phyloP scores from a whole-genome alignment of 2,797 vertebrate species.

The Leptoclinus maculatus region DNA sequence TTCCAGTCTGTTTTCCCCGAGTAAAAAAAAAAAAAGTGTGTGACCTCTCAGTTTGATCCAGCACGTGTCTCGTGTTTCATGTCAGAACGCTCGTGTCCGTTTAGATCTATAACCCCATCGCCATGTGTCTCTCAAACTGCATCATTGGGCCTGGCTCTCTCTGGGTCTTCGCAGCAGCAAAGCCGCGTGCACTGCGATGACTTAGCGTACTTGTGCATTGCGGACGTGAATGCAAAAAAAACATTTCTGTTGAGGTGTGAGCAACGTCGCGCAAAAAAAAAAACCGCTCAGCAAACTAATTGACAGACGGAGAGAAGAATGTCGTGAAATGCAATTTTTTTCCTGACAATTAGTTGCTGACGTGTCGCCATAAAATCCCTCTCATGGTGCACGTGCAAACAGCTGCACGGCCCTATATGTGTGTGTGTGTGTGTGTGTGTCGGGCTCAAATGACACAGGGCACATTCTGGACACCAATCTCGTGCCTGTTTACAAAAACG shows the following conservation, averaged over 20 bases:
- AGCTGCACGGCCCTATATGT: neutral
- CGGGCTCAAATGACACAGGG: constrained; percentile 39
- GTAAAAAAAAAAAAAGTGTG: neutral
- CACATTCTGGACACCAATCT: constrained; percentile 24
- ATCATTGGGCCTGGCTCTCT: constrained; percentile 8
- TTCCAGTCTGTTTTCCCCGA: neutral
- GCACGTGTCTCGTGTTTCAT: neutral
- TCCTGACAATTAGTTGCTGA: constrained; percentile 9
- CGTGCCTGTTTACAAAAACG: constrained; percentile 8
- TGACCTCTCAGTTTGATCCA: neutral
- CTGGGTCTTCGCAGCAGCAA: constrained; percentile 13
- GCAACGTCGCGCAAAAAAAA: neutral
- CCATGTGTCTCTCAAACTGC: neutral
- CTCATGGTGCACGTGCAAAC: neutral
- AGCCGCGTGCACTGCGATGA: neutral
- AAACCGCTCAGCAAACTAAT: neutral
- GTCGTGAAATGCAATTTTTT: too few species aligned
- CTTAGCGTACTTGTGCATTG: neutral
- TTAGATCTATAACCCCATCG: neutral
- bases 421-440: too few species aligned
- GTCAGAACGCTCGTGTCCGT: neutral
- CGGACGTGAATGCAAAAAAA: neutral
- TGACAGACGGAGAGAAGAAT: neutral
- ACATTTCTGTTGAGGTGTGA: neutral
- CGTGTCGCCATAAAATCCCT: neutral